These are phyloP conservation scores for Trachelus stipa DNA, from an alignment of 2,888 invertebrate species.

Conservation along the genomic window DNA sequence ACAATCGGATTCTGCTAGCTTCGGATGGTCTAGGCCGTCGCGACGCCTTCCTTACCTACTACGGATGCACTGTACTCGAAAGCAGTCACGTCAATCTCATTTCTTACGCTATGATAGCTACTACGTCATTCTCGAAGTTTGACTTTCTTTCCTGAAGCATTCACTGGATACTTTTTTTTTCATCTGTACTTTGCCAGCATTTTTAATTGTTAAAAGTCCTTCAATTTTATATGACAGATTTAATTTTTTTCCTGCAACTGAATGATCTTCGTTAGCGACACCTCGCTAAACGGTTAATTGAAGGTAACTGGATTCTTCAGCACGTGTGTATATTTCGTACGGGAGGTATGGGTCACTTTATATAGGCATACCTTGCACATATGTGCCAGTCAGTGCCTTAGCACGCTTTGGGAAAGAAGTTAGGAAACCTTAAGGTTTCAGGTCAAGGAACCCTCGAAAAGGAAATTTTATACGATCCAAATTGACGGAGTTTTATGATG, in stretches of 20 bases:
- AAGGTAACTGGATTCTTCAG: not conserved
- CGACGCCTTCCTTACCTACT: conserved; percentile 45
- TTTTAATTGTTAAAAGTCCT: not conserved
- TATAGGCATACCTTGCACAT: not conserved
- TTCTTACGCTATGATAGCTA: not conserved
- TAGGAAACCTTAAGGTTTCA: not conserved
- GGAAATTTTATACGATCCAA: not conserved
- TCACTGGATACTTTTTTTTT: not conserved
- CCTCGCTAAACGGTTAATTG: not conserved
- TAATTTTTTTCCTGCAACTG: not conserved
- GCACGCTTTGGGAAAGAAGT: not conserved
- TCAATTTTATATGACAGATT: not conserved
- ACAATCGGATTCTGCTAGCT: conserved; percentile 54
- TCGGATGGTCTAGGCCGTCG: conserved; percentile 35
- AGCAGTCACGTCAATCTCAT: conserved; percentile 9
- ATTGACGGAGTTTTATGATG: not conserved
- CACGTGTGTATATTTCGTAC: not conserved
- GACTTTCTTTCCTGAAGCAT: not conserved
- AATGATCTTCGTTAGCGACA: not conserved
- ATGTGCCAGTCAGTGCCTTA: not conserved
- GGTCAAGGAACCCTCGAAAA: not conserved
- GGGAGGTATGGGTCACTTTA: not conserved
- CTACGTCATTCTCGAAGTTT: not conserved
- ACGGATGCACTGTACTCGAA: conserved; percentile 10
- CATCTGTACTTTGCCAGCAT: not conserved